phyloP scores from a whole-genome alignment of 1,140 invertebrate genomes.

The Elymnias hypermnestra region DNA sequence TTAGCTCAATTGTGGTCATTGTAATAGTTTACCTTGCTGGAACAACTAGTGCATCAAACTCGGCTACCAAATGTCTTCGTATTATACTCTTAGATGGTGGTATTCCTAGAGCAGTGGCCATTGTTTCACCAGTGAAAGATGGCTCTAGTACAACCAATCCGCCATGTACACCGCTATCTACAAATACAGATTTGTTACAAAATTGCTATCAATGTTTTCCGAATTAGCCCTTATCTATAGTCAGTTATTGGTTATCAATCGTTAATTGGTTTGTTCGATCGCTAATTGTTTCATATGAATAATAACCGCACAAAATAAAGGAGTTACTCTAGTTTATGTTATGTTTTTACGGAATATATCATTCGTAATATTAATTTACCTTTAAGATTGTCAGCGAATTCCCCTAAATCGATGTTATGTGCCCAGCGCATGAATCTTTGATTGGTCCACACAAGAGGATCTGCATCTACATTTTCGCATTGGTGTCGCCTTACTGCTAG shows the following conservation, averaged over 20 bases:
- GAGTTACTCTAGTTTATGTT: no score
- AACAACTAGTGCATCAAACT: constrained; percentile 92
- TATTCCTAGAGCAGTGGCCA: constrained; percentile 94
- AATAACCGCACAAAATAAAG: no score
- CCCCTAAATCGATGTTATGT: constrained; percentile 92
- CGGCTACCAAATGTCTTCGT: constrained; percentile 90
- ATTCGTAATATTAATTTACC: no score
- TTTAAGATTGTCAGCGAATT: constrained; percentile 96
- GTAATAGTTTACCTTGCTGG: constrained; percentile 86
- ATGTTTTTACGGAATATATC: no score
- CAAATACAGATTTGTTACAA: no score
- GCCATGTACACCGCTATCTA: constrained; percentile 95
- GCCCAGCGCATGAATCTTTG: constrained; percentile 95
- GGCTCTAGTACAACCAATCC: constrained; percentile 94
- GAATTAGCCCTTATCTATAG: no score
- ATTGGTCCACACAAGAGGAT: constrained; percentile 97
- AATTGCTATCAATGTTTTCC: no score
- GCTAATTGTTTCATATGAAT: no score
- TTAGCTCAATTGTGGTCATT: constrained; percentile 5
- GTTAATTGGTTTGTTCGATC: no score
- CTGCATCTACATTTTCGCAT: constrained; percentile 90
- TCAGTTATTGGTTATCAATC: no score
- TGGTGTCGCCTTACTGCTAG: constrained; percentile 90
- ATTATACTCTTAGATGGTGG: constrained; percentile 96
- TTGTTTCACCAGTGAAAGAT: constrained; percentile 94